Evolutionary conservation across 30 jellyfish, hydroid and myxozoan species (phyloP).

Genomic region (Pseudorhiza aurosa): DNA sequence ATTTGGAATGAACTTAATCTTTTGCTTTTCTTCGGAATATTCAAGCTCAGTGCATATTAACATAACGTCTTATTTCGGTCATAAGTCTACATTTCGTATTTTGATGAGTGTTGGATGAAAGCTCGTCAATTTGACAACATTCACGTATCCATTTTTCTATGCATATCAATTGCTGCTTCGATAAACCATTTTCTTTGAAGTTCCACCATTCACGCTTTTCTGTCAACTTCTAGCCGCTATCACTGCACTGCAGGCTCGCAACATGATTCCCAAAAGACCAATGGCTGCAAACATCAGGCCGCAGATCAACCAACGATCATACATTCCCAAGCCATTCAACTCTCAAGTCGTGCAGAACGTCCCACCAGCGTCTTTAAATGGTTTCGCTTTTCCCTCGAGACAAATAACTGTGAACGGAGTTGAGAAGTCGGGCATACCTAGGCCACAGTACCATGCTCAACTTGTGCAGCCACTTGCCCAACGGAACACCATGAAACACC

Average conservation of each 20-base stretch:
- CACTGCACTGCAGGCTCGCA: conserved; percentile 24
- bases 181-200: too few species aligned
- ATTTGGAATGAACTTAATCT: too few species aligned
- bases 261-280: conserved; percentile 2
- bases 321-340: conserved; percentile 44
- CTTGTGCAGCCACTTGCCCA: neutral
- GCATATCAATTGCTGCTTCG: too few species aligned
- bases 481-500: neutral
- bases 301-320: conserved; percentile 29
- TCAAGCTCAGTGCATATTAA: too few species aligned
- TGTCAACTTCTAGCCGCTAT: conserved; percentile 21
- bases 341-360: conserved; percentile 2
- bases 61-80: too few species aligned
- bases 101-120: too few species aligned
- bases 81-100: too few species aligned
- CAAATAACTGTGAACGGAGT: conserved; percentile 86
- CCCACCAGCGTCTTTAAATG: conserved; percentile 6
- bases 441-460: conserved; percentile 55
- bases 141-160: too few species aligned
- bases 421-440: conserved; percentile 94
- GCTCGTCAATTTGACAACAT: too few species aligned
- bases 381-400: conserved; percentile 25
- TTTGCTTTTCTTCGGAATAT: too few species aligned
- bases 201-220: neutral
- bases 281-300: conserved; percentile 9